These are phyloP conservation scores for Hartigia nigra DNA, from an alignment of 2,888 invertebrate species.

Conservation along the genomic window DNA sequence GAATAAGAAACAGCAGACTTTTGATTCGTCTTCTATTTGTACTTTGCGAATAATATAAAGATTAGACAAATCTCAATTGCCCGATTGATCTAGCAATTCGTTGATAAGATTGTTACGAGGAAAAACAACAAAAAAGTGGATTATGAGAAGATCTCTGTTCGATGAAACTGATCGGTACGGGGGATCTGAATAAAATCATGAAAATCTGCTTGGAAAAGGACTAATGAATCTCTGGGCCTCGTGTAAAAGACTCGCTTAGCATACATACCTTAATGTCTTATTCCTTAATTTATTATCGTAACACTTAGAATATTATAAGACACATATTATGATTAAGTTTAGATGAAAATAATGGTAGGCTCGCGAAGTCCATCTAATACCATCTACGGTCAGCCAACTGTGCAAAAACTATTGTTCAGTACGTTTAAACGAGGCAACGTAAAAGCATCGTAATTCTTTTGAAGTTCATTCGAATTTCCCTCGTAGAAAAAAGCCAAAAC, in stretches of 20 bases:
- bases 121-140: too few relatives aligned
- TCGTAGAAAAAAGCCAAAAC: neutral
- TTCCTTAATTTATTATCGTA: conserved; percentile 22
- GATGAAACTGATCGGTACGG: too few relatives aligned
- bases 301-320: conserved; percentile 27
- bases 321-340: conserved; percentile 22
- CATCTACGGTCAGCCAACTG: neutral
- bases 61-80: neutral
- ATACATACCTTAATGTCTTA: conserved; percentile 19
- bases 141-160: too few relatives aligned
- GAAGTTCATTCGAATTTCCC: neutral
- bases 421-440: neutral
- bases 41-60: neutral
- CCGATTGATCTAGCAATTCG: too few relatives aligned
- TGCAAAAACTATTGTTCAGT: neutral
- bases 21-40: neutral
- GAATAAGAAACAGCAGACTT: too few relatives aligned
- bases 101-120: neutral
- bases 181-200: neutral
- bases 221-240: neutral
- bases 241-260: neutral
- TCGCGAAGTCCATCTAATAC: conserved; percentile 8
- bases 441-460: neutral
- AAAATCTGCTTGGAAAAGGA: neutral
- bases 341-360: conserved; percentile 21